Percentiles rank a stretch among this genome's conserved stretches.
phyloP scores from a whole-genome alignment of 2,113 vertebrate species.

The Lepus americanus region DNA sequence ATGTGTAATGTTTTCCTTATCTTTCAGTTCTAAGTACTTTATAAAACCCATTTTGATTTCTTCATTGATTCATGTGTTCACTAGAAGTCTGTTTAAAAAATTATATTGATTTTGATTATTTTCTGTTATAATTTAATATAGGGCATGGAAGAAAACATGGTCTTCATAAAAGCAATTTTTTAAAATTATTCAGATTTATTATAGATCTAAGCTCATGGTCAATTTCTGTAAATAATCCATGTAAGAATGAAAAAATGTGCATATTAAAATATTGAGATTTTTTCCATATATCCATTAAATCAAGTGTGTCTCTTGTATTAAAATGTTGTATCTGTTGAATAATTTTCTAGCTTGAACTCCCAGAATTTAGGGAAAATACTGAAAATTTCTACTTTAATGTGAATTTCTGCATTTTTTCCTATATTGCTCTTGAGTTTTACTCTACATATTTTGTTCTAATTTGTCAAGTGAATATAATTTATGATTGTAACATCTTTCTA shows the following conservation, averaged over 20 bases:
- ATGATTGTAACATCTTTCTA: neutral
- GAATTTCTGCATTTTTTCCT: neutral
- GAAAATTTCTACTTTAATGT: neutral
- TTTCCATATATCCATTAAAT: neutral
- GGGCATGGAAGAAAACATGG: neutral
- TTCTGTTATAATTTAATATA: neutral
- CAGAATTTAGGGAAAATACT: neutral
- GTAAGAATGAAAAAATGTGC: neutral
- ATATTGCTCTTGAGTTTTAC: neutral
- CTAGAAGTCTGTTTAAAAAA: neutral
- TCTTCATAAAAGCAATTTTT: neutral
- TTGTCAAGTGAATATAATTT: neutral
- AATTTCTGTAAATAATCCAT: neutral
- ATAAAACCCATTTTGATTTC: neutral
- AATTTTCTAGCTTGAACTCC: neutral
- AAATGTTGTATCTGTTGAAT: neutral
- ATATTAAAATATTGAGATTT: neutral
- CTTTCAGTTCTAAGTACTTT: neutral
- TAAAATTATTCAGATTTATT: constrained; percentile 5
- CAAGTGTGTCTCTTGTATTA: neutral
- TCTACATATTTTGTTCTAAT: neutral
- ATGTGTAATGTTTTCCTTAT: neutral
- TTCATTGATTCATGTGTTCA: neutral
- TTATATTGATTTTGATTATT: constrained; percentile 8
- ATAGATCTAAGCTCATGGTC: neutral